Evolutionary conservation across 2,797 vertebrate genomes (phyloP).

Genomic region (Coracias cyanogaster): DNA sequence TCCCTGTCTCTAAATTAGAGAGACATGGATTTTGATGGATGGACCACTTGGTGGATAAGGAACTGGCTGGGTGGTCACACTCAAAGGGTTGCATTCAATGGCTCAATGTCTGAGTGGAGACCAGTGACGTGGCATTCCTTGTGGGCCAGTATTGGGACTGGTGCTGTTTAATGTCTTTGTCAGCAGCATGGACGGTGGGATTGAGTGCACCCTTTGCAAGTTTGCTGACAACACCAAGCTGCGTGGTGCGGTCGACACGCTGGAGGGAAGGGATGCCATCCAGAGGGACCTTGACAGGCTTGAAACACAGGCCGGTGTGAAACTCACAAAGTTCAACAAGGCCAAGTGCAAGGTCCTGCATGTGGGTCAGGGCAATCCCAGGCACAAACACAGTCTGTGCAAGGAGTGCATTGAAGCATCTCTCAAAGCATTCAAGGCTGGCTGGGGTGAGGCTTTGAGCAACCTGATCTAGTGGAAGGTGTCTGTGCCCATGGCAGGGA

Average conservation of each 20-base stretch:
- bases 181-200: neutral
- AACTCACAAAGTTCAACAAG: neutral
- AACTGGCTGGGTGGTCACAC: neutral
- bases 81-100: neutral
- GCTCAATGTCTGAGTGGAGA: too few species aligned
- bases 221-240: neutral
- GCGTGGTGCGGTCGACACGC: neutral
- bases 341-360: neutral
- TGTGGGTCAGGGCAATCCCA: neutral
- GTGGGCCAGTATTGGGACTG: neutral
- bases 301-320: too few species aligned
- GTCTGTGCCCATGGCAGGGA: neutral
- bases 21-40: neutral
- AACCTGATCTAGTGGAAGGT: neutral
- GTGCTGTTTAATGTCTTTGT: neutral
- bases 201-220: neutral
- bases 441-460: neutral
- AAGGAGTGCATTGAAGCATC: neutral
- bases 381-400: neutral
- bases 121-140: too few species aligned
- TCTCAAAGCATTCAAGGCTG: neutral
- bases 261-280: neutral
- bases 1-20: neutral
- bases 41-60: neutral
- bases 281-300: neutral